Conservation (phyloP, 2,888 invertebrate species). For the Cosmia trapezina region DNA sequence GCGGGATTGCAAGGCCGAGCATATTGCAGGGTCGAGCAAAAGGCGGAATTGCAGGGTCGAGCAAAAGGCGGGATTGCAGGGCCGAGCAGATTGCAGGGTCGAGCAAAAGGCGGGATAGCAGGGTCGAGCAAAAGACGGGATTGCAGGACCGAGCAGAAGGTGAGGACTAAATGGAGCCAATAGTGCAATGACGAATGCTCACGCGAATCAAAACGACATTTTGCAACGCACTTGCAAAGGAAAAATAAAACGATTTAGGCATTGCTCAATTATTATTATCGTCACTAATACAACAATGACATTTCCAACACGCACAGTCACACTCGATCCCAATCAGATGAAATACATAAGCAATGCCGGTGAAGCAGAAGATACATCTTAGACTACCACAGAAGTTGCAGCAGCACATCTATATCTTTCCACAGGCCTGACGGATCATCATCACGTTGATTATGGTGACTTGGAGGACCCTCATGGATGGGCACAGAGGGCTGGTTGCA, state of each 20-base stretch:
- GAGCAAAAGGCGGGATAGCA: too few species aligned
- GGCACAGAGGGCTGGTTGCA: too few species aligned
- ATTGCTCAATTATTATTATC: slow-evolving; percentile 8
- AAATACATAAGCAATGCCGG: slow-evolving; percentile 49
- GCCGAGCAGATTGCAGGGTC: too few species aligned
- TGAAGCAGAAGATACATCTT: slow-evolving; percentile 64
- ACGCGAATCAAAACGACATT: background rate
- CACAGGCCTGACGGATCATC: background rate
- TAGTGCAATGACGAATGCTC: background rate
- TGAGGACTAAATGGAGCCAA: background rate
- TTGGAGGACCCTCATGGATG: background rate
- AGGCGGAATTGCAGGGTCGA: too few species aligned
- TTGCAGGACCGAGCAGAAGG: background rate
- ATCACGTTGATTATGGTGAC: background rate
- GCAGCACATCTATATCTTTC: slow-evolving; percentile 69
- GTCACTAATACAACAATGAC: slow-evolving; percentile 44
- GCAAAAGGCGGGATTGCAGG: too few species aligned
- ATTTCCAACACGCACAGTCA: slow-evolving; percentile 52
- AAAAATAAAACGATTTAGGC: slow-evolving; percentile 3
- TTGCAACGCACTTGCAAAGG: background rate
- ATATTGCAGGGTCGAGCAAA: too few species aligned
- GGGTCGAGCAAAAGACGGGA: too few species aligned
- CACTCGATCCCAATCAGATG: slow-evolving; percentile 57
- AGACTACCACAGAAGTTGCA: slow-evolving; percentile 75
- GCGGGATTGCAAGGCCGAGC: too few species aligned